Evolutionary conservation across 1,140 invertebrate species (phyloP), one percentile per base, ranked within the genome.

Genomic region (Aethina tumida): DNA sequence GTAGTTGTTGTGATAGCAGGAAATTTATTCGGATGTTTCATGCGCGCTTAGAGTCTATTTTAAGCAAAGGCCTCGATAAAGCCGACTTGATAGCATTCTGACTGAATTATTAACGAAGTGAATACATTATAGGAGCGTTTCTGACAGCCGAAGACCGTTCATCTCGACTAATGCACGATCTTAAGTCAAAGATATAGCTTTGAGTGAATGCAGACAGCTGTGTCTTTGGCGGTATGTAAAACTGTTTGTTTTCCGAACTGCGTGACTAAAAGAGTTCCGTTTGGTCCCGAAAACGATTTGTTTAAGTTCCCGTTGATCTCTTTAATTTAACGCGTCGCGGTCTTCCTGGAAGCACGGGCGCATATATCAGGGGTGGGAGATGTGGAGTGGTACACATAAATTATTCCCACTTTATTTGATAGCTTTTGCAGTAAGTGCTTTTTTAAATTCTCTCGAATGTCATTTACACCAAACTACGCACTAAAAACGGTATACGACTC

Each of bases 91-190:
- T 48, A 47, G 29, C 49, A 36, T 40, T 39, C 45, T 45, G 47
- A 46, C 35, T 49, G 45, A 51, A 51, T 45, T 51, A 51, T 51
- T 51, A 51, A 51, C 42, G 45, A 24, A 41, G 12, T 30, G 33
- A 38, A 47, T 35, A 42, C 39, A 50, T 47, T 44, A 50, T 35
- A 35, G 39, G 34, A 42, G 21, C 33, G 28, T 37, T 35, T 39
- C 29, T 25, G 28, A 33, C 28, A 22, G 30, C 30, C 32, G 26
- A 48, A 36, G 46, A 27, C 27, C 43, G 28, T 36, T 25, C 24
- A 35, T 35, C 32, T 36, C 22, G 21, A 19, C 14, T 7, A 24
- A 35, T 10, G 29, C 19, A n/a, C 40, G 34, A 35, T 10, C 15
- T 12, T 15, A 25, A 8, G 12, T 25, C 34, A 25, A 26, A 35